Evolutionary conservation across 2,888 invertebrate species (phyloP).

Genomic region (Pedicia rivosa): DNA sequence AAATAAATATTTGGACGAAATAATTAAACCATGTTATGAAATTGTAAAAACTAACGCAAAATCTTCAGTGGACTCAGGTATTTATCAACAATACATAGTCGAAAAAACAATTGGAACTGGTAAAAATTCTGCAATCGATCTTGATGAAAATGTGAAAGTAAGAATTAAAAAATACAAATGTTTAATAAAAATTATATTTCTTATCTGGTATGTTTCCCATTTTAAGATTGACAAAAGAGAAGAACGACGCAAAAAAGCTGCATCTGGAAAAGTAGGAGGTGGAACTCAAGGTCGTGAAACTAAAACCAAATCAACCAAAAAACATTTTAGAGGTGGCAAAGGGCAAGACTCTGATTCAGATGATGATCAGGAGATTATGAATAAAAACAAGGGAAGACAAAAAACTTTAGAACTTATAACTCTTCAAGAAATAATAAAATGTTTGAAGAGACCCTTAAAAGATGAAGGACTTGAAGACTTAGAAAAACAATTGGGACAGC

Average conservation of each 20-base stretch:
- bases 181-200: not conserved
- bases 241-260: conserved; percentile 75
- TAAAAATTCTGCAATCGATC: conserved; percentile 16
- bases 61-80: conserved; percentile 48
- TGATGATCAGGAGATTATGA: conserved; percentile 36
- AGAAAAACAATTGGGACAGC: conserved; percentile 45
- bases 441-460: conserved; percentile 42
- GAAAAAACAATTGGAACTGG: conserved; percentile 40
- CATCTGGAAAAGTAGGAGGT: conserved; percentile 77
- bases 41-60: conserved; percentile 51
- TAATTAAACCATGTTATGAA: conserved; percentile 49
- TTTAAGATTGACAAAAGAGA: conserved; percentile 59
- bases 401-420: conserved; percentile 44
- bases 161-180: not conserved
- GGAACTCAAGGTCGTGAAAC: conserved; percentile 89
- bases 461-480: conserved; percentile 61
- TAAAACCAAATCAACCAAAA: conserved; percentile 86
- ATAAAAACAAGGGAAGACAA: conserved; percentile 20
- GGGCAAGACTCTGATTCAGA: conserved; percentile 52
- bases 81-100: conserved; percentile 55
- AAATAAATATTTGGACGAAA: conserved; percentile 46
- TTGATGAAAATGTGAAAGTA: conserved; percentile 22
- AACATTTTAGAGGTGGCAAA: conserved; percentile 39
- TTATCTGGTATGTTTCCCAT: too few species aligned
- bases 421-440: conserved; percentile 46